Conservation (phyloP, 2,797 vertebrate genomes). For the Siniperca obscura region DNA sequence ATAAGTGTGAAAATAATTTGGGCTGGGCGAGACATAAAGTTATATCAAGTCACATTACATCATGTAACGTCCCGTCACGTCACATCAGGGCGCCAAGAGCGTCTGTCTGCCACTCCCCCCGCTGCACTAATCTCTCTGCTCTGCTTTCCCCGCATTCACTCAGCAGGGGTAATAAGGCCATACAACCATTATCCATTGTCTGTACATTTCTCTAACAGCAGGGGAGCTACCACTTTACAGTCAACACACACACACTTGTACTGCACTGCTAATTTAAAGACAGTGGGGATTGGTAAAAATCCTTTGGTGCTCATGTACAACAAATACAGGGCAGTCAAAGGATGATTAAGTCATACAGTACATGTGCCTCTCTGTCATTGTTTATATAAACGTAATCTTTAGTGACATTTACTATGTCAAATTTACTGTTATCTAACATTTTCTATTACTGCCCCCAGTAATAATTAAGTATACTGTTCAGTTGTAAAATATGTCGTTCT, state of each 20-base stretch:
- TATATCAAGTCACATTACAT: slow-evolving; percentile 25
- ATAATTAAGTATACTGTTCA: neutral
- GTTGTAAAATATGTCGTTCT: neutral
- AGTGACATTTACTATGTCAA: neutral
- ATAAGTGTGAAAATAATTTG: slow-evolving; percentile 33
- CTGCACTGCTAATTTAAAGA: slow-evolving; percentile 12
- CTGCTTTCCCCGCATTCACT: neutral
- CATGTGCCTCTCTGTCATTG: neutral
- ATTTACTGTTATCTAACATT: no score
- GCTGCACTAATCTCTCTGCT: slow-evolving; percentile 19
- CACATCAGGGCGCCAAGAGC: slow-evolving; percentile 14
- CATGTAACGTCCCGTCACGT: slow-evolving; percentile 21
- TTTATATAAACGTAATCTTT: neutral
- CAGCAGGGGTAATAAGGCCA: slow-evolving; percentile 25
- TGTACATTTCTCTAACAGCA: slow-evolving; percentile 21
- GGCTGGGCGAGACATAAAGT: slow-evolving; percentile 23
- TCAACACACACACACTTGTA: neutral
- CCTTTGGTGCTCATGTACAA: neutral
- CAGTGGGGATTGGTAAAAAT: neutral
- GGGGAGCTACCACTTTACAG: slow-evolving; percentile 27
- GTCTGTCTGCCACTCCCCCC: neutral
- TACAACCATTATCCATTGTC: slow-evolving; percentile 25
- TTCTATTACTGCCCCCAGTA: neutral
- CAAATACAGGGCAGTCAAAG: neutral
- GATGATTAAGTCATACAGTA: neutral